A percentile compares a stretch with the other conserved stretches of the same genome.
These are phyloP conservation scores for Calcarius lapponicus DNA, from an alignment of 2,797 vertebrate genomes.

Conservation along the genomic window DNA sequence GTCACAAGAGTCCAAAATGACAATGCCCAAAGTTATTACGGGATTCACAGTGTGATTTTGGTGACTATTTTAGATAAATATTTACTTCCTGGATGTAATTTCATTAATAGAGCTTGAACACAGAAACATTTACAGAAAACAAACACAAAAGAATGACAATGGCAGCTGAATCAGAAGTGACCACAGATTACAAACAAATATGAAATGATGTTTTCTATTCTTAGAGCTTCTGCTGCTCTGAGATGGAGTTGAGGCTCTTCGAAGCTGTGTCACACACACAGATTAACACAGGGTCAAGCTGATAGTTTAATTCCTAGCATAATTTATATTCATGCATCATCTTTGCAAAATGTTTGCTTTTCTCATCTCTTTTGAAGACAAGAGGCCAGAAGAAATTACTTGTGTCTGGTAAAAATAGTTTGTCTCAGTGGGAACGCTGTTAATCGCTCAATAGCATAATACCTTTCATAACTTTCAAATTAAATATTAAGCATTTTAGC, in stretches of 20 bases:
- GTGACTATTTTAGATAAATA: background rate
- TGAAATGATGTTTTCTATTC: background rate
- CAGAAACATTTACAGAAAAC: constrained; percentile 14
- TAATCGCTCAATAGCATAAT: constrained; percentile 42
- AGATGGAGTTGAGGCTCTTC: background rate
- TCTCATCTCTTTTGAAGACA: background rate
- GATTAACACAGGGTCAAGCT: background rate
- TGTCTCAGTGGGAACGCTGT: constrained; percentile 7
- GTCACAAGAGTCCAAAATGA: background rate
- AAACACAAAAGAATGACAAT: background rate
- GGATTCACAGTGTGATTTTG: background rate
- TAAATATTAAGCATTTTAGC: constrained; percentile 56
- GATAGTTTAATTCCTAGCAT: background rate
- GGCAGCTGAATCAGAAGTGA: background rate
- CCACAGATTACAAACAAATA: background rate
- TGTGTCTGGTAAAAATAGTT: constrained; percentile 13
- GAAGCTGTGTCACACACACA: background rate
- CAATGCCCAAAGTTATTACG: background rate
- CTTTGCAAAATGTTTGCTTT: constrained; percentile 17
- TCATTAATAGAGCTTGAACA: background rate
- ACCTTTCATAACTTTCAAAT: constrained; percentile 54
- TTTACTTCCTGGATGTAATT: background rate
- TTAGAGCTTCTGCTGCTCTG: background rate
- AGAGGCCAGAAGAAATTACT: constrained; percentile 15
- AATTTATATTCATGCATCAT: background rate